Conservation (phyloP, 2,113 vertebrate species). For the Siphamia tubifer region DNA sequence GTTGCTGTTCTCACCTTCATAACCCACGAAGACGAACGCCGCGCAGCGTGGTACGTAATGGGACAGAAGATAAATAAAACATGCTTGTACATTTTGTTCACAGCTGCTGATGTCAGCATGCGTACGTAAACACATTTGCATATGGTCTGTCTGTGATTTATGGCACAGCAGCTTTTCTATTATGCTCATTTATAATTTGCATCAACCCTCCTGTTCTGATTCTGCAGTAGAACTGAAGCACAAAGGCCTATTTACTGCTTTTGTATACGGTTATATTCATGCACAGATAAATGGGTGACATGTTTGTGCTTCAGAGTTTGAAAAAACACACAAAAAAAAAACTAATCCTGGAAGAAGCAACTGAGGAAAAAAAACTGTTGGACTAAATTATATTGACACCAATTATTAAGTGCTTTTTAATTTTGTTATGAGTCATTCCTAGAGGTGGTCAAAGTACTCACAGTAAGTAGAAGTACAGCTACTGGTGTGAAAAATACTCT, state of each 20-base stretch:
- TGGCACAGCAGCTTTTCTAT: slow-evolving; percentile 35
- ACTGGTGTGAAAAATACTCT: no score
- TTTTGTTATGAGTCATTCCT: no score
- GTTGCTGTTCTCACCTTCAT: background rate
- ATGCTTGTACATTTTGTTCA: slow-evolving; percentile 36
- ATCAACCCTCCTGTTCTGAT: slow-evolving; percentile 11
- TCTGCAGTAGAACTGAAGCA: background rate
- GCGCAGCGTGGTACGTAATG: background rate
- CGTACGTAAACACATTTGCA: slow-evolving; percentile 55
- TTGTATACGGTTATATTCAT: background rate
- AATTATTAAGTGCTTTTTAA: no score
- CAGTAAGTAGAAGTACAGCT: no score
- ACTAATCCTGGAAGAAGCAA: background rate
- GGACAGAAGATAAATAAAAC: slow-evolving; percentile 50
- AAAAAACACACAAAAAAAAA: background rate
- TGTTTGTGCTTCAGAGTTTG: background rate
- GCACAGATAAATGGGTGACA: background rate
- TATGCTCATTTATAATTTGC: slow-evolving; percentile 38
- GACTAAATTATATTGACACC: no score
- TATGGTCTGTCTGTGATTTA: slow-evolving; percentile 60
- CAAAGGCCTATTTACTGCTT: background rate
- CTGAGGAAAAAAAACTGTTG: no score
- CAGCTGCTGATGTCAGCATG: slow-evolving; percentile 61
- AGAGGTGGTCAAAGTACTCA: no score
- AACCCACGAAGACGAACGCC: background rate